These are phyloP conservation scores for Diplodus sargus DNA, from an alignment of 2,797 vertebrate genomes.

Conservation along the genomic window DNA sequence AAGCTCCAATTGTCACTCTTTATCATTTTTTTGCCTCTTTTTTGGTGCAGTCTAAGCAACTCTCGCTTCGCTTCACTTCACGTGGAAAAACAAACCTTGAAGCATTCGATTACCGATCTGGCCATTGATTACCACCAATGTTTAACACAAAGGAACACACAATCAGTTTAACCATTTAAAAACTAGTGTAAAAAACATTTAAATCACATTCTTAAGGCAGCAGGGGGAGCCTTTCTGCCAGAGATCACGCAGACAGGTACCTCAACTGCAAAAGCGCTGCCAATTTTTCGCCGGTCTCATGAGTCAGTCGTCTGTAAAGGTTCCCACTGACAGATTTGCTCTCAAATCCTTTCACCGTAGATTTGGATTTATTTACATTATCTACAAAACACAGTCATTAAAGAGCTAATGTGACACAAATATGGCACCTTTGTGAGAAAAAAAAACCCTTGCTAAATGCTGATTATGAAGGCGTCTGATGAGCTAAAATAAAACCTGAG, in stretches of 20 bases:
- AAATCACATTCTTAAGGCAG: neutral
- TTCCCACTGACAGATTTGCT: constrained; percentile 23
- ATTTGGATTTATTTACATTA: constrained; percentile 33
- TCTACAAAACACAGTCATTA: constrained; percentile 16
- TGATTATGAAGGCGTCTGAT: constrained; percentile 21
- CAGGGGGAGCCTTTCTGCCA: constrained; percentile 7
- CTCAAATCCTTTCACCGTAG: constrained; percentile 23
- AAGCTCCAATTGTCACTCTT: no score
- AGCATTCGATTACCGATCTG: no score
- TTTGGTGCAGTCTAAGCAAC: no score
- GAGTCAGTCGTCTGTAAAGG: constrained; percentile 31
- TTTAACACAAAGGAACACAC: neutral
- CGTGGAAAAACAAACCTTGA: no score
- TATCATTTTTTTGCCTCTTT: no score
- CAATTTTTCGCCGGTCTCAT: constrained; percentile 17
- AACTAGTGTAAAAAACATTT: neutral
- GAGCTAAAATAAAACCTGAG: constrained; percentile 26
- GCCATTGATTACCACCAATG: neutral
- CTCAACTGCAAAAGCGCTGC: neutral
- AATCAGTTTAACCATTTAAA: neutral
- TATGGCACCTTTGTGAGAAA: constrained; percentile 14
- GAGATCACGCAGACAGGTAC: constrained; percentile 15
- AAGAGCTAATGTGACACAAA: constrained; percentile 36
- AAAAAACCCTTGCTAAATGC: constrained; percentile 14
- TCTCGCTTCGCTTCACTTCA: no score